Percentiles rank a stretch among this genome's conserved stretches.
phyloP scores from a whole-genome alignment of 2,113 vertebrate genomes.

The Sclerurus mexicanus region DNA sequence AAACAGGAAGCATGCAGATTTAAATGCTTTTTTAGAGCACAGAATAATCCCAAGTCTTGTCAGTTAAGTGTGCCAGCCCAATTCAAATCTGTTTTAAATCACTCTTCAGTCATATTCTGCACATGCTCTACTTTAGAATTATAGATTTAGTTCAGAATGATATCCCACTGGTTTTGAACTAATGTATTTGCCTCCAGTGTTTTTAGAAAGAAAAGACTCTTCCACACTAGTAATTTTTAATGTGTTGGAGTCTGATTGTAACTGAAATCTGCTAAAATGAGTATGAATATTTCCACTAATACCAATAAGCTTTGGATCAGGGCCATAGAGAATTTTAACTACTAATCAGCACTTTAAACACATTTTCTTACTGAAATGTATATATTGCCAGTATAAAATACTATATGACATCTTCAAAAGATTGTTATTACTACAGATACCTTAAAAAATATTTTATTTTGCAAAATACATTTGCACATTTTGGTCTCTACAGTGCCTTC shows the following conservation, averaged over 20 bases:
- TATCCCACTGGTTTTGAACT: conserved; percentile 18
- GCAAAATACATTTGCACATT: not conserved
- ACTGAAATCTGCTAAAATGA: not conserved
- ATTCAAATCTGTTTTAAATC: conserved; percentile 11
- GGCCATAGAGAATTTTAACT: not conserved
- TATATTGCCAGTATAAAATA: not conserved
- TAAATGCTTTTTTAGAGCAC: conserved; percentile 31
- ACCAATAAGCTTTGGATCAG: not conserved
- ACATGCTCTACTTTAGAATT: conserved; percentile 15
- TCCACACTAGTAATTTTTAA: conserved; percentile 8
- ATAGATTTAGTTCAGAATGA: conserved; percentile 3
- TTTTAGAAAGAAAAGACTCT: conserved; percentile 15
- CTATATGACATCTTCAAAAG: not conserved
- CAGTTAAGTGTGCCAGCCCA: not conserved
- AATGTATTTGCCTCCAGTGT: not conserved
- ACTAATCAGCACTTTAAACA: not conserved
- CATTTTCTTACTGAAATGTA: not conserved
- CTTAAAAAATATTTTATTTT: not conserved
- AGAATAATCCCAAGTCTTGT: conserved; percentile 31
- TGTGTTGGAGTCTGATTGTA: not conserved
- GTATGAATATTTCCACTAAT: not conserved
- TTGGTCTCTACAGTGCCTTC: not conserved
- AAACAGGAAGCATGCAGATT: conserved; percentile 41
- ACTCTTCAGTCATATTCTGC: not conserved
- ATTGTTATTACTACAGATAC: not conserved